These are phyloP conservation scores for Helicoverpa assulta DNA, from an alignment of 2,888 invertebrate species.

Conservation along the genomic window DNA sequence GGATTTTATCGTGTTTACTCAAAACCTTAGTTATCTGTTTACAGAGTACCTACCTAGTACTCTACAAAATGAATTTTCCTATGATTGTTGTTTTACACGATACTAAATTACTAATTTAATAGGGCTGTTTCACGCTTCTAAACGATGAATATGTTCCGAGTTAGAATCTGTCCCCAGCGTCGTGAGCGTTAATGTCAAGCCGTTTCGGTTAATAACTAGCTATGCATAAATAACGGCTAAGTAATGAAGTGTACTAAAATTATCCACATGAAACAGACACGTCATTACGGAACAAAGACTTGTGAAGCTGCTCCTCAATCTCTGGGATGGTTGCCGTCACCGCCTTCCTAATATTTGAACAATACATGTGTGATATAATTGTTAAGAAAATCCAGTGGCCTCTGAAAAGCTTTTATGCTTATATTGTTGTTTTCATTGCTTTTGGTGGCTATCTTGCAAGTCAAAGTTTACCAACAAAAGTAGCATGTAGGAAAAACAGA, in stretches of 20 bases:
- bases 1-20: slow-evolving; percentile 25
- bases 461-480: too few relatives aligned
- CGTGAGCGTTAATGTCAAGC: slow-evolving; percentile 23
- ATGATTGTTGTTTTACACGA: not conserved
- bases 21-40: slow-evolving; percentile 22
- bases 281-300: slow-evolving; percentile 62
- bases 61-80: not conserved
- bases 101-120: not conserved
- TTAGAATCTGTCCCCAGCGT: slow-evolving; percentile 25
- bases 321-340: slow-evolving; percentile 38
- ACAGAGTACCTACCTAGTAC: not conserved
- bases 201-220: slow-evolving; percentile 54
- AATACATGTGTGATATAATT: slow-evolving; percentile 17
- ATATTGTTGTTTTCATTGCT: not conserved
- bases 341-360: slow-evolving; percentile 43
- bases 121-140: slow-evolving; percentile 1
- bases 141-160: slow-evolving; percentile 12
- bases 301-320: slow-evolving; percentile 32
- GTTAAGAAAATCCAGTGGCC: not conserved
- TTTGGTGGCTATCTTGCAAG: not conserved
- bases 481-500: too few relatives aligned
- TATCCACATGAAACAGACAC: slow-evolving; percentile 60
- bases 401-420: slow-evolving; percentile 1
- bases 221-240: slow-evolving; percentile 56
- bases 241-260: slow-evolving; percentile 62